These are phyloP conservation scores for Lepus europaeus DNA, from an alignment of 2,113 vertebrate species.

Conservation along the genomic window DNA sequence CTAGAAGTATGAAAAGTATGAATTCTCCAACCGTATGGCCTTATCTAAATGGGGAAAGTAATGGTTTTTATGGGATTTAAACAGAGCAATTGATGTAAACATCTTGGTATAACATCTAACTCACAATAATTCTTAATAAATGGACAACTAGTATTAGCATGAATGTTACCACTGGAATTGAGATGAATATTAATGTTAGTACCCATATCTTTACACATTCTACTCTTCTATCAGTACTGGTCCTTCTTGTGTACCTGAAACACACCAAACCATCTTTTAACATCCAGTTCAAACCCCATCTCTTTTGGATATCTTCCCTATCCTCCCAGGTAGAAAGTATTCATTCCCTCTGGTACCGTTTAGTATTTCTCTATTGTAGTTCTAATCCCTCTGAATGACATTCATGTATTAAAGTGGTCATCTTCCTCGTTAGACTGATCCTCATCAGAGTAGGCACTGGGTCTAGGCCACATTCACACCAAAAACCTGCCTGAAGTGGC, in stretches of 20 bases:
- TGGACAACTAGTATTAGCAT: background rate
- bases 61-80: slow-evolving; percentile 35
- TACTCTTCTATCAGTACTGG: background rate
- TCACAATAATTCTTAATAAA: background rate
- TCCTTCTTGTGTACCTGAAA: background rate
- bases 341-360: background rate
- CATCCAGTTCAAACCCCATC: background rate
- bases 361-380: background rate
- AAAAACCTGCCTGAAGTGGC: background rate
- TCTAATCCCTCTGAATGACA: background rate
- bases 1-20: background rate
- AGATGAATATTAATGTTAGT: background rate
- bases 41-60: slow-evolving; percentile 6
- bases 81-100: background rate
- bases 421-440: background rate
- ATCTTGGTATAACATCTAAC: background rate
- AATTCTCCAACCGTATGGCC: background rate
- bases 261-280: slow-evolving; percentile 4
- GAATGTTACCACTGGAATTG: background rate
- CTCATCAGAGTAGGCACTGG: background rate
- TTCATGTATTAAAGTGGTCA: background rate
- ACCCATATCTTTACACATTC: background rate
- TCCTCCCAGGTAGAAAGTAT: background rate
- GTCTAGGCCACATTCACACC: background rate
- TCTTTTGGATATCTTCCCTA: background rate